Percentiles rank a stretch among this genome's conserved stretches.
Conservation (phyloP, 2,113 vertebrate species). For the Vulpes ferrilata region DNA sequence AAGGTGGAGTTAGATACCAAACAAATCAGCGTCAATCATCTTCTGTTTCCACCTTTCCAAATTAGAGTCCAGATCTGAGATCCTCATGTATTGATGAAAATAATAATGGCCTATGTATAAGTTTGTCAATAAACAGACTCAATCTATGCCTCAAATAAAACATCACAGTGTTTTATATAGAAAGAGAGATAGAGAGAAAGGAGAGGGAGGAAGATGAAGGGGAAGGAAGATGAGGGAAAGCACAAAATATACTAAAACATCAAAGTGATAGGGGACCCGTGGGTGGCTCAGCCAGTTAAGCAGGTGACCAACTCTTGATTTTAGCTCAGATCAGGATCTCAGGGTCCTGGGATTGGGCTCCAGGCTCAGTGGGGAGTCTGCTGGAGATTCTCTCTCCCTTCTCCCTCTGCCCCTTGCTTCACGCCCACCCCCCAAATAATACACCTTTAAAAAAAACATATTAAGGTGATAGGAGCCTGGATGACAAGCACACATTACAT, state of each 20-base stretch:
- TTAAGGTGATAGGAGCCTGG: not conserved
- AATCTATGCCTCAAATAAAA: not conserved
- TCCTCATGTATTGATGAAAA: conserved; percentile 40
- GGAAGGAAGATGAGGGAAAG: not conserved
- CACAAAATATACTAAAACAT: not conserved
- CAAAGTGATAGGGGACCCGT: not conserved
- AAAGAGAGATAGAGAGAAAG: not conserved
- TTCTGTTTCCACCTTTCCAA: not conserved
- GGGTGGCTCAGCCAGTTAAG: not conserved
- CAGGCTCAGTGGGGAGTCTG: not conserved
- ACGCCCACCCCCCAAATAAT: not conserved
- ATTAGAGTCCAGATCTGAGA: not conserved
- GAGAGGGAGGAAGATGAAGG: too few species aligned
- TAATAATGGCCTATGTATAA: not conserved
- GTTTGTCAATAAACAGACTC: conserved; percentile 11
- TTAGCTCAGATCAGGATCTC: not conserved
- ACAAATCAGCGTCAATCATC: not conserved
- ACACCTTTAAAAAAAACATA: not conserved
- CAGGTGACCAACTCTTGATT: not conserved
- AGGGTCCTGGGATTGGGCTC: not conserved
- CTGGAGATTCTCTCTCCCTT: not conserved
- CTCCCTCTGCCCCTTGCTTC: not conserved
- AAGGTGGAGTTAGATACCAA: not conserved
- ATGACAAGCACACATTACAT: not conserved
- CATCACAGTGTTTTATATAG: not conserved